Conservation (phyloP, 2,888 invertebrate species). For the Catotricha subobsoleta region DNA sequence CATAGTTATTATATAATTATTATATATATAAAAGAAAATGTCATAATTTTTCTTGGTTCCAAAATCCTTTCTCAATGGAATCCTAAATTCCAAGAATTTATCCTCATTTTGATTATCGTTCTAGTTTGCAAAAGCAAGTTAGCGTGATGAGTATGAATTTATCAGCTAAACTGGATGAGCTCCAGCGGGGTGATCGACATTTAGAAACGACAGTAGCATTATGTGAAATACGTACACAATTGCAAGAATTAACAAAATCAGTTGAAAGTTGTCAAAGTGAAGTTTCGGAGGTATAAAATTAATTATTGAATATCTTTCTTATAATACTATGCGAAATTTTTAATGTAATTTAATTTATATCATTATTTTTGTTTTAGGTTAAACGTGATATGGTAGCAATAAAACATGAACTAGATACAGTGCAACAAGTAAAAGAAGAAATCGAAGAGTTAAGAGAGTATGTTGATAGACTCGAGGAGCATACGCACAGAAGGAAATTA, state of each 20-base stretch:
- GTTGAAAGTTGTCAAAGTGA: conserved; percentile 91
- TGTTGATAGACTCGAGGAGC: conserved; percentile 80
- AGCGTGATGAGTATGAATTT: conserved; percentile 95
- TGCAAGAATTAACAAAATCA: conserved; percentile 84
- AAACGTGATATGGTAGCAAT: conserved; percentile 91
- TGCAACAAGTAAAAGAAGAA: conserved; percentile 88
- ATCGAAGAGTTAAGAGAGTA: conserved; percentile 84
- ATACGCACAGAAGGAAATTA: conserved; percentile 76
- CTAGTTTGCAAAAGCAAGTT: conserved; percentile 93
- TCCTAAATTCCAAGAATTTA: conserved; percentile 5
- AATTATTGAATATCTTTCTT: background rate
- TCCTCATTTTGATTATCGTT: background rate
- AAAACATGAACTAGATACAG: conserved; percentile 83
- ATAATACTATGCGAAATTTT: background rate
- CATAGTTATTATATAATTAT: too few species aligned
- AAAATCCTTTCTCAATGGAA: too few species aligned
- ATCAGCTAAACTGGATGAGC: conserved; percentile 83
- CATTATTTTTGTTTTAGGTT: conserved; percentile 32
- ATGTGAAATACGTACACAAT: conserved; percentile 81
- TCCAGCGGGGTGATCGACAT: conserved; percentile 77
- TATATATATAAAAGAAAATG: too few species aligned
- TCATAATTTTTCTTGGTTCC: too few species aligned
- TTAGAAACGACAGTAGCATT: conserved; percentile 85
- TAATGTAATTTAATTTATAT: background rate
- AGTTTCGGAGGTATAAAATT: conserved; percentile 52